These are phyloP conservation scores for Mustela nigripes DNA, from an alignment of 2,113 vertebrate species.

Conservation along the genomic window DNA sequence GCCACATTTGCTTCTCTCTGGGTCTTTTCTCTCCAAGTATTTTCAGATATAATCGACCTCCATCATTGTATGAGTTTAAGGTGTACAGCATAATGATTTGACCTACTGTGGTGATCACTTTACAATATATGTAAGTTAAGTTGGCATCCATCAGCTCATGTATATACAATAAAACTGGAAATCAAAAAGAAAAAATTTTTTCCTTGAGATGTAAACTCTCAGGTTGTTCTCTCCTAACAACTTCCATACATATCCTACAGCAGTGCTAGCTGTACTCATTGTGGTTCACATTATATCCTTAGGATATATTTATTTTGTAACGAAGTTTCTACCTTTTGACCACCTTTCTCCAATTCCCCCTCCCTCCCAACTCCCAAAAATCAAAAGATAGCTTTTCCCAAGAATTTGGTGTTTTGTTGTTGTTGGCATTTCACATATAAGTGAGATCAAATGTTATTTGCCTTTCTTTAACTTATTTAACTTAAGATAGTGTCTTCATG, in stretches of 20 bases:
- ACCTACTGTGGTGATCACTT: not conserved
- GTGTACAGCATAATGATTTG: not conserved
- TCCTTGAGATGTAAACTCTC: not conserved
- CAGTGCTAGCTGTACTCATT: not conserved
- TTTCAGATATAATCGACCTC: not conserved
- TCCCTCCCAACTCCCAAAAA: not conserved
- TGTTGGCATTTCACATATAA: not conserved
- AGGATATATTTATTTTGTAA: not conserved
- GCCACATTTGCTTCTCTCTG: not conserved
- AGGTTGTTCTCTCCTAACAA: not conserved
- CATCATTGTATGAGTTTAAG: not conserved
- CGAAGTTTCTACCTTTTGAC: not conserved
- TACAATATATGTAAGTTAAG: not conserved
- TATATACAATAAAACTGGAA: not conserved
- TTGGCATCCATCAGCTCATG: not conserved
- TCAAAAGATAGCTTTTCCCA: not conserved
- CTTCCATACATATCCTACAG: not conserved
- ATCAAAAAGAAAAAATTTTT: not conserved
- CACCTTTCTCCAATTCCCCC: not conserved
- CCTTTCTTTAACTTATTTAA: not conserved
- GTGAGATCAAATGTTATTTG: not conserved
- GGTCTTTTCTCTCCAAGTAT: not conserved
- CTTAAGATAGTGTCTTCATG: not conserved
- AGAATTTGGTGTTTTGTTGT: not conserved
- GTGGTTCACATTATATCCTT: not conserved